Evolutionary conservation across 2,888 invertebrate species (phyloP).

Genomic region (Trypoxylon attenuatum): DNA sequence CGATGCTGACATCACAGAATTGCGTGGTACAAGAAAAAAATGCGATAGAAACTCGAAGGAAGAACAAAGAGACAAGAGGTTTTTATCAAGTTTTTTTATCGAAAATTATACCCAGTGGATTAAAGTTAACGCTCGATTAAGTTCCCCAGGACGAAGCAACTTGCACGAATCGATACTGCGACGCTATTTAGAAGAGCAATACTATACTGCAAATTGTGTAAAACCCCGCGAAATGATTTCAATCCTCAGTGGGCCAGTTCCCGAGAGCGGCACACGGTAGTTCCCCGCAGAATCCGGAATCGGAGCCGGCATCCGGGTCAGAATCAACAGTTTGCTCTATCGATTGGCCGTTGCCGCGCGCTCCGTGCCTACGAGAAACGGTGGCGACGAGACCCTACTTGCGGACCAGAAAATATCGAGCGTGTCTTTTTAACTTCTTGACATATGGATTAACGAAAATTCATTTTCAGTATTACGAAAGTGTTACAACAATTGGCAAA

Average conservation of each 20-base stretch:
- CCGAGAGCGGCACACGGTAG: conserved; percentile 12
- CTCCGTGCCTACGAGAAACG: conserved; percentile 36
- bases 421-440: no score
- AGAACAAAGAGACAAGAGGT: no score
- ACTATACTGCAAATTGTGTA: background rate
- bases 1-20: no score
- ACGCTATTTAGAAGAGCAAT: background rate
- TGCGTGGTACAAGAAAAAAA: no score
- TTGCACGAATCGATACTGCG: background rate
- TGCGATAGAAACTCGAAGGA: no score
- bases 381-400: conserved; percentile 23
- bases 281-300: conserved; percentile 42
- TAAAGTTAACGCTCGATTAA: background rate
- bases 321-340: conserved; percentile 75
- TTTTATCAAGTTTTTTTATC: no score
- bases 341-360: conserved; percentile 65
- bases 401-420: conserved; percentile 5
- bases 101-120: no score
- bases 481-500: no score
- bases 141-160: background rate
- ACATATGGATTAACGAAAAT: no score
- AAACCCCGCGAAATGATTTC: conserved; percentile 2
- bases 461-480: no score
- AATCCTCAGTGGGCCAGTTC: conserved; percentile 18
- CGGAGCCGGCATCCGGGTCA: conserved; percentile 65